phyloP scores from a whole-genome alignment of 2,888 invertebrate genomes.

The Julus scanicus region DNA sequence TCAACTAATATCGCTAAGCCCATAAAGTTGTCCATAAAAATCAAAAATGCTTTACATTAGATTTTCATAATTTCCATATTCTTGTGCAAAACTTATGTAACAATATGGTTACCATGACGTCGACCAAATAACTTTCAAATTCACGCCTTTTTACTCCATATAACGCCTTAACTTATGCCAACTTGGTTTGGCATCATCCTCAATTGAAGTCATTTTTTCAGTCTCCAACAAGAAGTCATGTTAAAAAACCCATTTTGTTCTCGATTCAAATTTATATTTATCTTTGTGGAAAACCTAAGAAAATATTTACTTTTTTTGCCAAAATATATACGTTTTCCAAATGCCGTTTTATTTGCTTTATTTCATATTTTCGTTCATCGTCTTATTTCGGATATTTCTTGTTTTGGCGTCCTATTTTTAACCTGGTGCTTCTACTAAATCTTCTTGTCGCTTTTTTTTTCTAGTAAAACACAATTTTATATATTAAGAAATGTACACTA shows the following conservation, averaged over 20 bases:
- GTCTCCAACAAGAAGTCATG: background rate
- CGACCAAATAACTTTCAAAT: too few species aligned
- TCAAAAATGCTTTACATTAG: too few species aligned
- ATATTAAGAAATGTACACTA: background rate
- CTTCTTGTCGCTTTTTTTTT: background rate
- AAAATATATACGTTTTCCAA: background rate
- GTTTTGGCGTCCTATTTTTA: conserved; percentile 21
- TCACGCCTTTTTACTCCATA: too few species aligned
- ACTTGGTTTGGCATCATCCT: background rate
- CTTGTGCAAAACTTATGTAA: too few species aligned
- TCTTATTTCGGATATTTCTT: conserved; percentile 9
- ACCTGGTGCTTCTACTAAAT: background rate
- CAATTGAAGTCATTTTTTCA: background rate
- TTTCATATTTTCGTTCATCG: conserved; percentile 11
- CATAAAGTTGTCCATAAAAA: too few species aligned
- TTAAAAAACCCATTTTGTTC: background rate
- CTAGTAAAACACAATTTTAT: background rate
- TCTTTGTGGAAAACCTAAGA: background rate
- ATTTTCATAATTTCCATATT: too few species aligned
- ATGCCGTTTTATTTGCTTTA: conserved; percentile 27
- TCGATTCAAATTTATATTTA: background rate
- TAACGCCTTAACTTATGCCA: background rate
- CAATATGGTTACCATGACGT: too few species aligned
- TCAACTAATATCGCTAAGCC: too few species aligned
- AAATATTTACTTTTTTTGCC: background rate